Evolutionary conservation across 2,113 vertebrate genomes (phyloP).

Genomic region (Galemys pyrenaicus): DNA sequence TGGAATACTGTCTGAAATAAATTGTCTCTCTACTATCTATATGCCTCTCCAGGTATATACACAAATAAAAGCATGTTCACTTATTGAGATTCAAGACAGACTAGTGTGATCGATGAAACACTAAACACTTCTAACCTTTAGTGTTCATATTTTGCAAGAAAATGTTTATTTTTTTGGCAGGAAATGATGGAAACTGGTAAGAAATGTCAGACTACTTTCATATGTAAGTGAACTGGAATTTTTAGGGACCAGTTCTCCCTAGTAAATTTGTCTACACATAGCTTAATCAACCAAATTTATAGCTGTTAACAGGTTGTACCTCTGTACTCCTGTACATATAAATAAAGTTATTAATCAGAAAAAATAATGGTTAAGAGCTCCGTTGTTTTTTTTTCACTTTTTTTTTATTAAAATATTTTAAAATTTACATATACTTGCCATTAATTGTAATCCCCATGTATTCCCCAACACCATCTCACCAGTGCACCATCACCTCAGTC

Average conservation of each 20-base stretch:
- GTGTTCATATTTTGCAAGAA: slow-evolving; percentile 59
- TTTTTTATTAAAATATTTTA: too few species aligned
- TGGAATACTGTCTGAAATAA: slow-evolving; percentile 55
- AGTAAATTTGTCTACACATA: slow-evolving; percentile 81
- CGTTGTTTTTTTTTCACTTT: slow-evolving; percentile 76
- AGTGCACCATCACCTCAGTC: too few species aligned
- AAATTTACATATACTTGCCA: too few species aligned
- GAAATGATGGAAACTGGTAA: slow-evolving; percentile 70
- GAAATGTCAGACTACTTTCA: slow-evolving; percentile 74
- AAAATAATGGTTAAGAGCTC: slow-evolving; percentile 58
- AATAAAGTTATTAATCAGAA: slow-evolving; percentile 79
- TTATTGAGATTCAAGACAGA: slow-evolving; percentile 66
- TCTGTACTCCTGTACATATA: slow-evolving; percentile 63
- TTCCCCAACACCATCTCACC: too few species aligned
- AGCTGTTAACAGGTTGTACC: slow-evolving; percentile 79
- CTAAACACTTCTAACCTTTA: slow-evolving; percentile 58
- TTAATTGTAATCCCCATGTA: too few species aligned
- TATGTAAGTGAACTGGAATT: slow-evolving; percentile 74
- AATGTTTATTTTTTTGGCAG: slow-evolving; percentile 78
- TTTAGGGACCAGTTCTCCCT: slow-evolving; percentile 71
- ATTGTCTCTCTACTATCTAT: background rate
- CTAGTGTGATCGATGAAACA: slow-evolving; percentile 71
- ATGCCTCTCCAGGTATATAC: slow-evolving; percentile 56
- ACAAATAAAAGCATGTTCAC: slow-evolving; percentile 46
- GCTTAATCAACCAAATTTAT: slow-evolving; percentile 82